Base-by-base conservation (phyloP, 2,888 invertebrate genomes). In the Habroteleia sp. region DNA sequence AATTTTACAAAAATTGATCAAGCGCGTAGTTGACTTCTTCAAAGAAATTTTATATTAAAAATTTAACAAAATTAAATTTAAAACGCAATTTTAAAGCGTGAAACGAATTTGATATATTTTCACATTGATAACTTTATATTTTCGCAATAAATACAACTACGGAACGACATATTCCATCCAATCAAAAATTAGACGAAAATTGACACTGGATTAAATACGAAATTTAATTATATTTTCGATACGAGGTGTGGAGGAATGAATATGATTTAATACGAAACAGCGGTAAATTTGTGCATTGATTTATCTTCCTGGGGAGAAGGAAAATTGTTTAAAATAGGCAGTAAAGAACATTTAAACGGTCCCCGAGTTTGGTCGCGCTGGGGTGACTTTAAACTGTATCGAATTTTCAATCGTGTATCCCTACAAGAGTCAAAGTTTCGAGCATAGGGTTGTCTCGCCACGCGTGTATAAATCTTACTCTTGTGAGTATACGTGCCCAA, bases 291-390 rank as follows among this genome's bases (percentile, higher is more conserved):
- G 54, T 13, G 14, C 69, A 27, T 54, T 77, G 81, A 82, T 81
- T 82, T 80, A 81, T 79, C 54, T 39, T 29, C 29, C 35, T 35
- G 33, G 35, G 54, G 71, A 44, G 48, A 14, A 35, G 48, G 74
- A 60, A 77, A 84, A 84, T 85, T 82, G 84, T 84, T 84, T 82
- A 83, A 84, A 84, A 81, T 79, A 77, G 83, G 78, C 78, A 68
- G 81, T 80, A 82, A 84, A 83, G 83, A 82, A 80, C 81, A 75
- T 84, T 85, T 82, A 83, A 84, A 84, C 80, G 84, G 79, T 83
- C 83, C 84, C 84, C 77, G 62, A 77, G 80, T 80, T 80, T 74
- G 74, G 52, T 68, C 69, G 62, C 75, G 68, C 74, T 77, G 78
- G 79, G 79, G 77, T 71, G 80, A 77, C 71, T 80, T 77, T 81